Conservation (phyloP, 2,888 invertebrate genomes). For the Campopleginae sp. region DNA sequence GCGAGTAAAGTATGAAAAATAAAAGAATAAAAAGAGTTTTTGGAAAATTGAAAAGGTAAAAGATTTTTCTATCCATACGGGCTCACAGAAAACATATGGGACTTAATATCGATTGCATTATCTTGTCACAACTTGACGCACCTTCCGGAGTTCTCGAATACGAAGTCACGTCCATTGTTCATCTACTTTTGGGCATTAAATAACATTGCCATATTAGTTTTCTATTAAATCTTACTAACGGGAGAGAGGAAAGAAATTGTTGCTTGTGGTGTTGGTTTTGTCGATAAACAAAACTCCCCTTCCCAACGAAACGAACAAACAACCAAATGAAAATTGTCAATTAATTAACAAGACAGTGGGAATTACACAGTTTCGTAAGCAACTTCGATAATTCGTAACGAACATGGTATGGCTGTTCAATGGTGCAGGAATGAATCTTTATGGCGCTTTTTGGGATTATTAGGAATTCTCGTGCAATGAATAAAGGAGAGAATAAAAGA, state of each 20-base stretch:
- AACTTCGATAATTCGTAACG: constrained; percentile 19
- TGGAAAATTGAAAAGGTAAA: neutral
- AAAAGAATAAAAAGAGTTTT: neutral
- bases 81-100: constrained; percentile 42
- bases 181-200: constrained; percentile 33
- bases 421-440: constrained; percentile 63
- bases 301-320: constrained; percentile 14
- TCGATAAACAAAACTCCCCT: constrained; percentile 25
- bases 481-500: constrained; percentile 47
- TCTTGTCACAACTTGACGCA: constrained; percentile 85
- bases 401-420: constrained; percentile 60
- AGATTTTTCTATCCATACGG: neutral
- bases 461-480: constrained; percentile 44
- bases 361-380: constrained; percentile 35
- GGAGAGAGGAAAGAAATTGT: constrained; percentile 42
- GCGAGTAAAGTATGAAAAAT: constrained; percentile 29
- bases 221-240: constrained; percentile 50
- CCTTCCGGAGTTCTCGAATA: constrained; percentile 84
- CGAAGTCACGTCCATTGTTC: constrained; percentile 69
- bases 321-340: constrained; percentile 40
- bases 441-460: constrained; percentile 50
- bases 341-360: constrained; percentile 32
- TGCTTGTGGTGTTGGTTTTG: constrained; percentile 53
- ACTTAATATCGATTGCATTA: constrained; percentile 80
- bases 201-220: constrained; percentile 15